phyloP scores from a whole-genome alignment of 2,797 vertebrate genomes.

The Sciurus vulgaris region DNA sequence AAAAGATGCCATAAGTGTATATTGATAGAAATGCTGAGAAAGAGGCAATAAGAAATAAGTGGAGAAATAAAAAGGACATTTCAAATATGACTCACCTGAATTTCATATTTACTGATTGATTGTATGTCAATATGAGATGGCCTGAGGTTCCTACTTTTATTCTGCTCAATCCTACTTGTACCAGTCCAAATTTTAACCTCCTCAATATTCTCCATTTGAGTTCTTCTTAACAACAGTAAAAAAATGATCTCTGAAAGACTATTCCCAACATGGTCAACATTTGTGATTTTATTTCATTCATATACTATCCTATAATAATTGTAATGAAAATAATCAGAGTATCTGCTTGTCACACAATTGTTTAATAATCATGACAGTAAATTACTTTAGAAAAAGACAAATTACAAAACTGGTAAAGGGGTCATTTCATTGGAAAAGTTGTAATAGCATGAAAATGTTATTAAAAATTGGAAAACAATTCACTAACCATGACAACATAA shows the following conservation, averaged over 20 bases:
- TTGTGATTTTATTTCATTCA: background rate
- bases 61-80: background rate
- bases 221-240: constrained; percentile 27
- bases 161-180: background rate
- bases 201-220: constrained; percentile 6
- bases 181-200: constrained; percentile 10
- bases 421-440: constrained; percentile 45
- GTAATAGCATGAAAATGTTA: background rate
- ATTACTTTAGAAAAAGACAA: constrained; percentile 47
- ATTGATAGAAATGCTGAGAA: constrained; percentile 36
- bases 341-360: background rate
- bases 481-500: background rate
- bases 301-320: background rate
- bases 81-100: background rate
- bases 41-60: constrained; percentile 29
- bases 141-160: constrained; percentile 43
- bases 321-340: constrained; percentile 49
- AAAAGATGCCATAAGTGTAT: background rate
- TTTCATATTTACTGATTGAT: constrained; percentile 38
- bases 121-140: background rate
- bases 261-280: background rate
- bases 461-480: constrained; percentile 27
- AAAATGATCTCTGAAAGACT: fast-evolving
- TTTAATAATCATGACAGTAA: constrained; percentile 44
- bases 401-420: constrained; percentile 58